Evolutionary conservation across 2,888 invertebrate genomes (phyloP).

Genomic region (Meiosimyza decipiens): DNA sequence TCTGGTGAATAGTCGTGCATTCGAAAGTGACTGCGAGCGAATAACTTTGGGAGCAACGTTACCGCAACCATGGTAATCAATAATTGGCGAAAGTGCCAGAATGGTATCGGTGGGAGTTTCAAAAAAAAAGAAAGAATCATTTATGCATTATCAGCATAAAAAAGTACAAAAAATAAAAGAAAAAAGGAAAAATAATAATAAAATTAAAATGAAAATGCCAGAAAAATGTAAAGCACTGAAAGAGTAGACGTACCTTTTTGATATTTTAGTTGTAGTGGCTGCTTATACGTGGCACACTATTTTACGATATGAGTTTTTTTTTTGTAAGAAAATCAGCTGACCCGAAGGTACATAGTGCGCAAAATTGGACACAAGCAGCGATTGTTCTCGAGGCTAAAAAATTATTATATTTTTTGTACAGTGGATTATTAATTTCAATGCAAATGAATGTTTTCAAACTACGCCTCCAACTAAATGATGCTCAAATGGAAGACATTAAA

Average conservation of each 20-base stretch:
- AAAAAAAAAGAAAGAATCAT: constrained; percentile 7
- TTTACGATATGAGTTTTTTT: neutral
- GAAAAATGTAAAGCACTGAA: neutral
- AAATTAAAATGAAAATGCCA: neutral
- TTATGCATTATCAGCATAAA: constrained; percentile 18
- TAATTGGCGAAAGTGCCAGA: neutral
- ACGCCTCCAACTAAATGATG: no score
- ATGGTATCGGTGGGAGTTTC: neutral
- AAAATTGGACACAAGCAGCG: no score
- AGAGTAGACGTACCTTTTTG: constrained; percentile 11
- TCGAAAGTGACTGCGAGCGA: constrained; percentile 9
- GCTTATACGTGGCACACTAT: constrained; percentile 11
- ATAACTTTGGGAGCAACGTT: constrained; percentile 5
- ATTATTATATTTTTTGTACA: no score
- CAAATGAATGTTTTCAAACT: no score
- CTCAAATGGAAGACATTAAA: no score
- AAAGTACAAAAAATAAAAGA: neutral
- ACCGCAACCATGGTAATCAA: neutral
- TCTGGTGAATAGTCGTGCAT: constrained; percentile 22
- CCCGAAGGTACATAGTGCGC: no score
- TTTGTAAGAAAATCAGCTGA: no score
- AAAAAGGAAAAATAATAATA: neutral
- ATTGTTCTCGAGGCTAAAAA: no score
- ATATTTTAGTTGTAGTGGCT: neutral
- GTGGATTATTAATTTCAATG: no score